phyloP scores from a whole-genome alignment of 2,113 vertebrate genomes.

The Dromiciops gliroides region DNA sequence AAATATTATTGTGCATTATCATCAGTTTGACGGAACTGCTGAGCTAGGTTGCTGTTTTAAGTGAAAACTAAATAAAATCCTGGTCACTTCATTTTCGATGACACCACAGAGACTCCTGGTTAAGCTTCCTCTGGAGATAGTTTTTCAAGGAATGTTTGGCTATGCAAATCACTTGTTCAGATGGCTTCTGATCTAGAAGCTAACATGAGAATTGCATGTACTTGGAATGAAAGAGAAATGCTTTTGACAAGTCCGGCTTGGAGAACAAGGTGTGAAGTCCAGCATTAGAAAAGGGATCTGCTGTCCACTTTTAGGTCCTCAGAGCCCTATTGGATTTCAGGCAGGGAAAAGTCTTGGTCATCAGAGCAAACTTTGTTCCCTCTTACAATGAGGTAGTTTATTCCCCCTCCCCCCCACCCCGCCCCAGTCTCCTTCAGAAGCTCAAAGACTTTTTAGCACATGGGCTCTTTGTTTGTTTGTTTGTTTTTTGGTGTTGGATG shows the following conservation, averaged over 20 bases:
- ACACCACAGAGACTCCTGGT: slow-evolving; percentile 56
- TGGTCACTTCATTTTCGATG: slow-evolving; percentile 71
- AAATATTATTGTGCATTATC: slow-evolving; percentile 54
- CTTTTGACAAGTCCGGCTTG: slow-evolving; percentile 67
- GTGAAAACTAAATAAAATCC: slow-evolving; percentile 71
- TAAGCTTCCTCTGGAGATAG: slow-evolving; percentile 74
- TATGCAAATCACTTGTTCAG: slow-evolving; percentile 75
- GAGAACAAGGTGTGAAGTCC: slow-evolving; percentile 31
- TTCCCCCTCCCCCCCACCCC: too few species aligned
- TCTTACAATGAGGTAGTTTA: slow-evolving; percentile 46
- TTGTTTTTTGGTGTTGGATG: slow-evolving; percentile 53
- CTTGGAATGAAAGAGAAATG: slow-evolving; percentile 66
- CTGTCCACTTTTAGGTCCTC: slow-evolving; percentile 60
- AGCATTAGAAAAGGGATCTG: slow-evolving; percentile 56
- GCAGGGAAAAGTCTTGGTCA: slow-evolving; percentile 56
- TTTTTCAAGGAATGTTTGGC: slow-evolving; percentile 73
- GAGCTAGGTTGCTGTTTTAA: slow-evolving; percentile 63
- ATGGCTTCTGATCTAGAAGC: slow-evolving; percentile 64
- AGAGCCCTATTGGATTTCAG: slow-evolving; percentile 62
- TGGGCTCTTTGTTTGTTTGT: not conserved
- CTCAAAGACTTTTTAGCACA: slow-evolving; percentile 27
- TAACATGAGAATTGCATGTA: slow-evolving; percentile 62
- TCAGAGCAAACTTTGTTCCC: slow-evolving; percentile 59
- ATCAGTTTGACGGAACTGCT: slow-evolving; percentile 54
- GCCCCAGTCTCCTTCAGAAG: slow-evolving; percentile 51